Percentiles rank a stretch among this genome's conserved stretches.
phyloP scores from a whole-genome alignment of 2,888 invertebrate genomes.

The Athalia cordata region DNA sequence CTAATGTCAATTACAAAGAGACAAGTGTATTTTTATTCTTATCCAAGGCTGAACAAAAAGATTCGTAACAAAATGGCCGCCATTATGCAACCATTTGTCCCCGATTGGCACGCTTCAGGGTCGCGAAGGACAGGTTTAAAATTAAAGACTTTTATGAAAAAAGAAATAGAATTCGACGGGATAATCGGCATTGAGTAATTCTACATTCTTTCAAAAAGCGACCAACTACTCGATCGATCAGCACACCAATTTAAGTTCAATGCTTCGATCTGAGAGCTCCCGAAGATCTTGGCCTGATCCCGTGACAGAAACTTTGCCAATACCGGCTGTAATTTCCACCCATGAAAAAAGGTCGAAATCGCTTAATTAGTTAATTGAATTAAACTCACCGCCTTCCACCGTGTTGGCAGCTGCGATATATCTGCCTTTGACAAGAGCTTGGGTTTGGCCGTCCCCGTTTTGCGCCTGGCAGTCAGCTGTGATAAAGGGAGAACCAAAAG shows the following conservation, averaged over 20 bases:
- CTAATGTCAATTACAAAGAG: conserved; percentile 12
- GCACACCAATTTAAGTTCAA: background rate
- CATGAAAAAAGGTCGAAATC: too few species aligned
- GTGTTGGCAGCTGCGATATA: conserved; percentile 71
- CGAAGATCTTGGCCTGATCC: background rate
- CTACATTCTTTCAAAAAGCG: background rate
- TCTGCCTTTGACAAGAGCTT: conserved; percentile 67
- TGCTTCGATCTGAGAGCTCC: too few species aligned
- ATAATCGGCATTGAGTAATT: background rate
- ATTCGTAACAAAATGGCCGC: conserved; percentile 67
- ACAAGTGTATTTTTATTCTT: conserved; percentile 35
- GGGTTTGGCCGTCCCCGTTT: conserved; percentile 57
- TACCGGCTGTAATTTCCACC: too few species aligned
- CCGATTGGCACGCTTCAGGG: conserved; percentile 21
- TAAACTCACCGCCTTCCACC: conserved; percentile 67
- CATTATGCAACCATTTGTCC: conserved; percentile 66
- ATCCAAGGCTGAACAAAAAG: conserved; percentile 29
- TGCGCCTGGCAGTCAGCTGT: conserved; percentile 70
- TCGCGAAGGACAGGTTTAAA: background rate
- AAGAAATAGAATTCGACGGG: background rate
- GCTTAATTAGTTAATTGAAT: background rate
- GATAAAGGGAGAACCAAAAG: conserved; percentile 70
- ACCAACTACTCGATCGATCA: conserved; percentile 9
- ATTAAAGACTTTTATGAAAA: background rate
- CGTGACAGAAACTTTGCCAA: background rate